Base-by-base conservation (phyloP, 37 sponge, comb jelly and placozoan genomes). In the Aphrocallistes beatrix region DNA sequence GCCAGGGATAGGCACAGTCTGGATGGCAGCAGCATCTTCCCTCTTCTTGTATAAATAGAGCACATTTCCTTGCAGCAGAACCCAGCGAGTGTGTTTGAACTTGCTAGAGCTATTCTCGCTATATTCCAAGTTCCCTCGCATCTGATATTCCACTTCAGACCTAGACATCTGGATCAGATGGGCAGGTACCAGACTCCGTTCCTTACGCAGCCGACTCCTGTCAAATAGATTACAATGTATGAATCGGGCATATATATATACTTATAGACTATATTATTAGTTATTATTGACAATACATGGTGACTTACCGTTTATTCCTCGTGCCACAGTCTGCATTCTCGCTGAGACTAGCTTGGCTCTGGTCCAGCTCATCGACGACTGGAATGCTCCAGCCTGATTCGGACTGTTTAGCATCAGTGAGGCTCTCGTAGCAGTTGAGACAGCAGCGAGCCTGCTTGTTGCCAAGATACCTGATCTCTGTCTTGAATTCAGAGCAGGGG, bases 371-470 rank as follows among this genome's bases (percentile, higher is more conserved):
- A 19, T 19, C 75, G 21, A 30, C 34, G n/a, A 13, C 75, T 42
- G 45, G 45, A 13, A 13, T 42, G 10, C 10, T 16, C 10, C 10
- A 13, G 45, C 45, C 45, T 21, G 25, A 19, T 30, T 60, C 75
- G n/a, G n/a, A n/a, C n/a, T n/a, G n/a, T n/a, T n/a, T n/a, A 3
- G 3, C 75, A 13, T 13, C 34, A 30, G 75, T 60, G 3, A 60
- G 75, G 6, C n/a, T 3, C 21, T 60, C 75, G 34, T 60, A 60
- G 34, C 75, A 60, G 75, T 28, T 60, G 34, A 60, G 75, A 60
- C 75, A 60, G 75, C 75, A 60, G 75, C 75, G 75, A 30, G 75
- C 75, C 75, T 60, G 75, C 34, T 60, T 60, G 75, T 60, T 60
- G 3, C 21, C 75, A 13, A 60, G 75, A 13, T 60, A 60, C 75